Conservation (phyloP, 2,888 invertebrate genomes). For the Stenichneumon culpator region DNA sequence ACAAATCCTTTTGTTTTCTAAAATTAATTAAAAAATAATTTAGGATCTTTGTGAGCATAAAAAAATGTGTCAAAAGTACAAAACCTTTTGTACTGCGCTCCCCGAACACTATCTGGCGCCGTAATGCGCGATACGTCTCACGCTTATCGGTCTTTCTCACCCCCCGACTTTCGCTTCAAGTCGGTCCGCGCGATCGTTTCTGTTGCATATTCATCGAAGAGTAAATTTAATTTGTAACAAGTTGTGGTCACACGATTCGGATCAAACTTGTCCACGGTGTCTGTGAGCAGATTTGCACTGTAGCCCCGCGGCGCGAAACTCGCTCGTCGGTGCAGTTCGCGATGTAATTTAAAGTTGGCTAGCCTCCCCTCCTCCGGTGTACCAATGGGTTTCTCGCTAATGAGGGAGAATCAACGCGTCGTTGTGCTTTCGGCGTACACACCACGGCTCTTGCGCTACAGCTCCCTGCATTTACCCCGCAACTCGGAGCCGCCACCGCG, state of each 20-base stretch:
- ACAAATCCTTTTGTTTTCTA: too few relatives aligned
- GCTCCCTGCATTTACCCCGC: slow-evolving; percentile 1
- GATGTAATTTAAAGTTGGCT: slow-evolving; percentile 70
- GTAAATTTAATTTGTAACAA: neutral
- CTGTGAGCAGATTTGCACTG: neutral
- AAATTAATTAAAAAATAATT: too few relatives aligned
- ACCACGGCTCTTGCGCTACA: slow-evolving; percentile 9
- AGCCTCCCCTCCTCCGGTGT: slow-evolving; percentile 46
- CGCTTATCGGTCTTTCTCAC: neutral
- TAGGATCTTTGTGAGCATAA: too few relatives aligned
- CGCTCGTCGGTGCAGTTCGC: slow-evolving; percentile 31
- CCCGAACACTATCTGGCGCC: too few relatives aligned
- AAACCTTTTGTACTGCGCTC: too few relatives aligned
- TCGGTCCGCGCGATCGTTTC: neutral
- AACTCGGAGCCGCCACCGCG: neutral
- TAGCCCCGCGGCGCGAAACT: neutral
- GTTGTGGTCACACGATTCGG: neutral
- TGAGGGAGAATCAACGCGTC: slow-evolving; percentile 81
- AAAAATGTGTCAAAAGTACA: too few relatives aligned
- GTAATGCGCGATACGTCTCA: neutral
- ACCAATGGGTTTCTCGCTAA: slow-evolving; percentile 80
- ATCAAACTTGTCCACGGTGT: neutral
- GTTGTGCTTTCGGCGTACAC: slow-evolving; percentile 72
- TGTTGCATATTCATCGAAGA: neutral
- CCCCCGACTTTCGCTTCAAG: neutral